These are phyloP conservation scores for Palythoa grandis DNA, from an alignment of 92 coral and sea anemone genomes.

Conservation along the genomic window DNA sequence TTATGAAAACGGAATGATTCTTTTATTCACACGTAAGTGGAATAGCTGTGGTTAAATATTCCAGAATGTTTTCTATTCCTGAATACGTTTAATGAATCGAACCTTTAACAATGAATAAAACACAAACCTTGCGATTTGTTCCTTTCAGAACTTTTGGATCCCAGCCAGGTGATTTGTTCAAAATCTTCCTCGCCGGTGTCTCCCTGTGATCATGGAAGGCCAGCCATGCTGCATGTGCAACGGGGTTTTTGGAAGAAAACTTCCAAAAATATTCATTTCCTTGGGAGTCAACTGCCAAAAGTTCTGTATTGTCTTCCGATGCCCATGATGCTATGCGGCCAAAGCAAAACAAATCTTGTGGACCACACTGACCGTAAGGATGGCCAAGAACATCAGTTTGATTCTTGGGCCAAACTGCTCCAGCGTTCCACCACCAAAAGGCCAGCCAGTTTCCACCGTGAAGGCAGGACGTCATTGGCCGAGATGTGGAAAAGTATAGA, in stretches of 20 bases:
- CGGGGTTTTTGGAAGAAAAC: constrained; percentile 65
- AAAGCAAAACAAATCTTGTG: constrained; percentile 68
- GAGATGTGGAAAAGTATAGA: constrained; percentile 62
- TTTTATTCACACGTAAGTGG: too few relatives aligned
- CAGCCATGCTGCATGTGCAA: constrained; percentile 78
- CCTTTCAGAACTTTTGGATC: constrained; percentile 69
- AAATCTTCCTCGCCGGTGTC: constrained; percentile 58
- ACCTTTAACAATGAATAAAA: background rate
- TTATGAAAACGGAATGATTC: too few relatives aligned
- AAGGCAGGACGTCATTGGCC: constrained; percentile 55
- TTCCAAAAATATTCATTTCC: constrained; percentile 72
- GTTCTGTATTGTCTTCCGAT: constrained; percentile 68
- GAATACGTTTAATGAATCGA: too few relatives aligned
- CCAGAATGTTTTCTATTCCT: too few relatives aligned
- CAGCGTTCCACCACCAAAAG: constrained; percentile 87
- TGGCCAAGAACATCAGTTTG: constrained; percentile 68
- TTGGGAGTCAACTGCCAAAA: constrained; percentile 72
- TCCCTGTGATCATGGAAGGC: constrained; percentile 76
- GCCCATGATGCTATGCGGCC: constrained; percentile 86
- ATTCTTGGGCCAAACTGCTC: constrained; percentile 60
- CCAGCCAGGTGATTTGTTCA: constrained; percentile 57
- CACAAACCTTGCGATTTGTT: constrained; percentile 42
- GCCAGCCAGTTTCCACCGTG: constrained; percentile 83
- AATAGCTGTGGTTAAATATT: too few relatives aligned
- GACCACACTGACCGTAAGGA: constrained; percentile 67